Evolutionary conservation across 2,797 vertebrate genomes (phyloP), one percentile per base, ranked within the genome.

Genomic region (Tokudaia muenninki): DNA sequence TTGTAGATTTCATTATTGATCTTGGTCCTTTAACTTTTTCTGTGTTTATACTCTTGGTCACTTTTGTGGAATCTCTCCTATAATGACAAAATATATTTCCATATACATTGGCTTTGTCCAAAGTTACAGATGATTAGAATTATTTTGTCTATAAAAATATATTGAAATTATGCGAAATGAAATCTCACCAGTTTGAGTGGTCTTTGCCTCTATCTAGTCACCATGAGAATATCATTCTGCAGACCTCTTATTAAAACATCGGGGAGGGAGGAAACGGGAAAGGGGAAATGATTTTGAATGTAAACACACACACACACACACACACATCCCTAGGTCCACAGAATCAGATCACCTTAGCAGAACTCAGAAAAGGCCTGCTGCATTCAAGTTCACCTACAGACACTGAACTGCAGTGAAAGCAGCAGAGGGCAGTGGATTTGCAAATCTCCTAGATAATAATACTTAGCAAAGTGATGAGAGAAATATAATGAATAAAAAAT

Each of bases 401-500:
- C 31, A 86, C 13, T 50, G 70, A 50, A 37, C 3, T 70, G 3
- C 5, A n/a, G 7, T 52, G 6, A 70, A 70, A 50, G 34, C 29
- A 17, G 37, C 37, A 63, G 2, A 2, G 31, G 11, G 7, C 3
- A 67, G 52, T 70, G 7, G 12, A 52, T 31, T 57, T 29, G 22
- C 37, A 47, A 52, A 77, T 95, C 47, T 94, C 14, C 11, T 65
- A 63, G 84, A 44, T 8, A 72, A 82, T 5, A 19, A 26, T 29
- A 59, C 6, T 34, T 86, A 26, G 79, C 16, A 78, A 61, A 72
- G 9, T 47, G 41, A 83, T 78, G 52, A 93, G 6, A 84, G 79
- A 90, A 93, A 92, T 80, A 10, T 12, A 80, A 13, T 75, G 61
- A 93, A 44, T 59, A 37, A 72, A 91, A 90, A 72, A 50, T n/a